Conservation (phyloP, 2,113 vertebrate species). For the Tupaia chinensis region DNA sequence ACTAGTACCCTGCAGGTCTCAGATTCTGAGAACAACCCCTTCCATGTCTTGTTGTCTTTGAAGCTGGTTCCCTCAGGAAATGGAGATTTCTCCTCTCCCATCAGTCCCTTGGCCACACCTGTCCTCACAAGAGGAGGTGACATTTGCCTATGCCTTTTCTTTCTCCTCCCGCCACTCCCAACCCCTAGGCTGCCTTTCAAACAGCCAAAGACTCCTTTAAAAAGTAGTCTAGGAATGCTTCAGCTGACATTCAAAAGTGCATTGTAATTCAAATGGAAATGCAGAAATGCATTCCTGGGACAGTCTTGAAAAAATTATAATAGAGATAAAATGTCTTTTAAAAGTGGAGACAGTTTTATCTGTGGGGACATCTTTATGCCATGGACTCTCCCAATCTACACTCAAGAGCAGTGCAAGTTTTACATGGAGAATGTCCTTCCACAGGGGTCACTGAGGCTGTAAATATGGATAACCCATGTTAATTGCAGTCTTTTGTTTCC, state of each 20-base stretch:
- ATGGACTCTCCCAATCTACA: background rate
- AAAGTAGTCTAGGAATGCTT: constrained; percentile 27
- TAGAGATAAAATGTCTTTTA: constrained; percentile 61
- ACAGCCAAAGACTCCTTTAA: background rate
- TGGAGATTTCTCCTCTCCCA: background rate
- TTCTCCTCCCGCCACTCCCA: background rate
- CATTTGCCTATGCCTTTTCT: background rate
- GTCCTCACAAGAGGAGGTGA: constrained; percentile 49
- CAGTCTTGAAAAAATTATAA: constrained; percentile 53
- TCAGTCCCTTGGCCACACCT: constrained; percentile 42
- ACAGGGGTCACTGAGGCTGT: background rate
- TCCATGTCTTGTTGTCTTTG: constrained; percentile 30
- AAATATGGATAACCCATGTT: background rate
- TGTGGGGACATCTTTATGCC: background rate
- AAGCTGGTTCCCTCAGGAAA: constrained; percentile 49
- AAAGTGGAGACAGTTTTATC: constrained; percentile 22
- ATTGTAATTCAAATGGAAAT: constrained; percentile 74
- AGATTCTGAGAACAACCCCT: background rate
- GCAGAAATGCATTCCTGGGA: constrained; percentile 40
- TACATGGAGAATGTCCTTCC: background rate
- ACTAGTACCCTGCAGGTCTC: background rate
- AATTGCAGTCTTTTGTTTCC: background rate
- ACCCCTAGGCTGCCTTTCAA: constrained; percentile 39
- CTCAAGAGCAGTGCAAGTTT: background rate
- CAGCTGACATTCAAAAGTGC: constrained; percentile 47